Evolutionary conservation across 2,888 invertebrate species (phyloP).

Genomic region (Sicus ferrugineus): DNA sequence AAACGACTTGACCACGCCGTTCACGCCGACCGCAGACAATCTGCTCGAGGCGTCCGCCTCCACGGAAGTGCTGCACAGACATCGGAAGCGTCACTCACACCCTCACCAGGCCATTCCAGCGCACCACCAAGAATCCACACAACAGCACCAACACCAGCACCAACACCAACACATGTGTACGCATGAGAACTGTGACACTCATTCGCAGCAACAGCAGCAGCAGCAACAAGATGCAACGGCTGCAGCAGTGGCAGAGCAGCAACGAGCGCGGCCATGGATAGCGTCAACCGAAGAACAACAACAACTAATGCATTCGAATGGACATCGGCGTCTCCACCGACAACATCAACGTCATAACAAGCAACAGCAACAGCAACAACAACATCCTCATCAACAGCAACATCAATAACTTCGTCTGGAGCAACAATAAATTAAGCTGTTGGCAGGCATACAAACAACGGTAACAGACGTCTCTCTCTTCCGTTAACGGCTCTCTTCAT

Average conservation of each 20-base stretch:
- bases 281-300: neutral
- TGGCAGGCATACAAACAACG: too few species aligned
- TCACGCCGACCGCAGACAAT: conserved; percentile 56
- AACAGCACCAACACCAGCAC: conserved; percentile 39
- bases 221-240: conserved; percentile 33
- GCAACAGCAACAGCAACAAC: conserved; percentile 35
- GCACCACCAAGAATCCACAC: conserved; percentile 33
- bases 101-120: conserved; percentile 23
- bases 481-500: too few species aligned
- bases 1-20: conserved; percentile 49
- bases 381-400: conserved; percentile 42
- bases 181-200: neutral
- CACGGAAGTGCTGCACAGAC: conserved; percentile 42
- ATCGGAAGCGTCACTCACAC: conserved; percentile 46
- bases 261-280: too few species aligned
- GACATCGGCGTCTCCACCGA: conserved; percentile 37
- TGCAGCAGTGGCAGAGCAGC: neutral
- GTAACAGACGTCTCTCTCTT: too few species aligned
- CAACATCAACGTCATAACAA: conserved; percentile 38
- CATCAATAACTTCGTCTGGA: conserved; percentile 45
- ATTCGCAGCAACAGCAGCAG: conserved; percentile 17
- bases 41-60: conserved; percentile 48
- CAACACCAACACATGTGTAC: conserved; percentile 30
- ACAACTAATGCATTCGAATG: neutral
- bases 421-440: conserved; percentile 32